Conservation (phyloP, 2,797 vertebrate genomes). For the Tenualosa thibaudeaui region DNA sequence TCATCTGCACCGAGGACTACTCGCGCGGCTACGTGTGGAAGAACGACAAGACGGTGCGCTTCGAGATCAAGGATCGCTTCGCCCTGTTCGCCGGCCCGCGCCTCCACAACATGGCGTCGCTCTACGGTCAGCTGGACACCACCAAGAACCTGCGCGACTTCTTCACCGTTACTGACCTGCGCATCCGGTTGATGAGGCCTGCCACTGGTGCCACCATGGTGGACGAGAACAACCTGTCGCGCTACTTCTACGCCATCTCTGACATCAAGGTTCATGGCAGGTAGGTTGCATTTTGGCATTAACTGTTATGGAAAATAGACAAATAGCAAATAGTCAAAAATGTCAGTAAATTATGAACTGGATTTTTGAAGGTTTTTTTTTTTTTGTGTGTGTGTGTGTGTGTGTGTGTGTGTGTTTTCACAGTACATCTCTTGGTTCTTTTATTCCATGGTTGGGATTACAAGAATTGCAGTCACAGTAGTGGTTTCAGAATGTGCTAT, state of each 20-base stretch:
- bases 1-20: slow-evolving; percentile 99
- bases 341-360: background rate
- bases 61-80: slow-evolving; percentile 97
- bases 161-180: slow-evolving; percentile 97
- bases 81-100: slow-evolving; percentile 94
- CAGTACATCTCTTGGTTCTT: no score
- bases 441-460: background rate
- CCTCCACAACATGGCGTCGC: slow-evolving; percentile 96
- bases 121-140: slow-evolving; percentile 97
- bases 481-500: background rate
- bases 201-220: slow-evolving; percentile 94
- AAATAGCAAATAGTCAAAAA: no score
- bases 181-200: slow-evolving; percentile 89
- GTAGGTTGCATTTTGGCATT: slow-evolving; percentile 77
- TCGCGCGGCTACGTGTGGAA: slow-evolving; percentile 93
- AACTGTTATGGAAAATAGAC: no score
- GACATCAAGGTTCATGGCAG: slow-evolving; percentile 97
- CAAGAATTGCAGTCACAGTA: background rate
- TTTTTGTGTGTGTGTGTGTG: no score
- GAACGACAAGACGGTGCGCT: slow-evolving; percentile 95
- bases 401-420: background rate
- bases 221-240: slow-evolving; percentile 89
- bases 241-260: slow-evolving; percentile 99
- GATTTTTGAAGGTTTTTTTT: background rate
- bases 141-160: slow-evolving; percentile 98